Base-by-base conservation (phyloP, 2,797 vertebrate species). In the Fratercula arctica region DNA sequence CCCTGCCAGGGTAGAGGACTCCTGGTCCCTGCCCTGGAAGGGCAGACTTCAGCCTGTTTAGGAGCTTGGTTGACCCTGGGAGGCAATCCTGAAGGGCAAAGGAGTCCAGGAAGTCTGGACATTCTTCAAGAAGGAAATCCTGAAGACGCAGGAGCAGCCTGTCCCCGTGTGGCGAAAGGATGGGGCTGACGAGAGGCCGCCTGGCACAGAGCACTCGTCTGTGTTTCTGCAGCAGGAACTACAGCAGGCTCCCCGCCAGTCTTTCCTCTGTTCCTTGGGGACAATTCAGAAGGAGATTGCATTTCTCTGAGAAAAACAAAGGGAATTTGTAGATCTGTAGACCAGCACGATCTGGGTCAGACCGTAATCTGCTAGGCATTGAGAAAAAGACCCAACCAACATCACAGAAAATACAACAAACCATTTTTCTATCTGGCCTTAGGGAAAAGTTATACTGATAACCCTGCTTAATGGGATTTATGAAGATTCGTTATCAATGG, bases 181-280 rank as follows among this genome's bases (percentile, higher is more conserved):
- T 4, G 46, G 39, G 46, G 48, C 84, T 64, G 78, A 11, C 15
- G 11, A 11, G 80, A 29, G 45, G 24, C 43, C 51, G 59, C 23
- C n/a, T 13, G 74, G n/a, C 29, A 17, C 29, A 3, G 21, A 4
- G 20, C 0, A 0, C 35, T n/a, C 35, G 0, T 21, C 45, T 23
- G 14, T 23, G 4, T 56, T 87, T 67, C 57, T 54, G 15, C n/a
- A 31, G 70, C 53, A 60, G 45, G 26, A 75, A 2, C 25, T 18
- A 5, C 60, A 28, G 45, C 59, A 73, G 53, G 6, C 9, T 74
- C 50, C 17, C 43, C 41, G 76, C 48, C 61, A 31, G 39, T 33
- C 5, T 37, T 35, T 16, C 25, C 37, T 57, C 45, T 69, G 11
- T 23, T 76, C 28, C 78, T 59, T 17, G n/a, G 25, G 16, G 35